phyloP scores from a whole-genome alignment of 1,140 invertebrate species.

The Achroia grisella region DNA sequence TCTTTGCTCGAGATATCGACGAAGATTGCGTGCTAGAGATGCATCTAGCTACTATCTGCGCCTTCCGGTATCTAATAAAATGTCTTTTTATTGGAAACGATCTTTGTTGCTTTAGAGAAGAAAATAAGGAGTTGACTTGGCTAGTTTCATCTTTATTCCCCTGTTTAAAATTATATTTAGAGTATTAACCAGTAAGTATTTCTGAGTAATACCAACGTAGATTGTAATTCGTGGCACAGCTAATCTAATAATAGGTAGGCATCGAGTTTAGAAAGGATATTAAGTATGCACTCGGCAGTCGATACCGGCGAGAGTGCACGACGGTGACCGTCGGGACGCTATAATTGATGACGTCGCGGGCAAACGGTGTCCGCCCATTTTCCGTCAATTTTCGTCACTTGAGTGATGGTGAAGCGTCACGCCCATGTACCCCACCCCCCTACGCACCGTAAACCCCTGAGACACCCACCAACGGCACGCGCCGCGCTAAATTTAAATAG shows the following conservation, averaged over 20 bases:
- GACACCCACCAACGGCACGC: slow-evolving; percentile 51
- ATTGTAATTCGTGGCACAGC: background rate
- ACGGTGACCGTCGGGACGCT: slow-evolving; percentile 57
- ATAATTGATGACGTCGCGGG: slow-evolving; percentile 70
- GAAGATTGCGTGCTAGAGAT: slow-evolving; percentile 42
- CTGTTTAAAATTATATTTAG: too few relatives aligned
- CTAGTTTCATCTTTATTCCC: too few relatives aligned
- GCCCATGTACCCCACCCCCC: slow-evolving; percentile 33
- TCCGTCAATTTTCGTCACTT: slow-evolving; percentile 73
- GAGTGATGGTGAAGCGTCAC: slow-evolving; percentile 64
- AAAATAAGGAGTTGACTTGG: too few relatives aligned
- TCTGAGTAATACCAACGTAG: too few relatives aligned
- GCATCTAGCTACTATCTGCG: slow-evolving; percentile 44
- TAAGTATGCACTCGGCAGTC: slow-evolving; percentile 42
- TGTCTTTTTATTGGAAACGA: slow-evolving; percentile 2
- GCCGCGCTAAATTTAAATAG: slow-evolving; percentile 69
- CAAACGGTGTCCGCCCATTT: slow-evolving; percentile 70
- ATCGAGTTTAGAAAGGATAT: slow-evolving; percentile 33
- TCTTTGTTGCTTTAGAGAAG: too few relatives aligned
- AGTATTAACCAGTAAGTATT: too few relatives aligned
- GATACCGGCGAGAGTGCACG: slow-evolving; percentile 33
- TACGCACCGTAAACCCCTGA: slow-evolving; percentile 13
- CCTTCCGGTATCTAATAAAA: slow-evolving; percentile 37
- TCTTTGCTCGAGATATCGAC: slow-evolving; percentile 50
- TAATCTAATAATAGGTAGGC: slow-evolving; percentile 29